Evolutionary conservation across 2,113 vertebrate genomes (phyloP).

Genomic region (Psophia crepitans): DNA sequence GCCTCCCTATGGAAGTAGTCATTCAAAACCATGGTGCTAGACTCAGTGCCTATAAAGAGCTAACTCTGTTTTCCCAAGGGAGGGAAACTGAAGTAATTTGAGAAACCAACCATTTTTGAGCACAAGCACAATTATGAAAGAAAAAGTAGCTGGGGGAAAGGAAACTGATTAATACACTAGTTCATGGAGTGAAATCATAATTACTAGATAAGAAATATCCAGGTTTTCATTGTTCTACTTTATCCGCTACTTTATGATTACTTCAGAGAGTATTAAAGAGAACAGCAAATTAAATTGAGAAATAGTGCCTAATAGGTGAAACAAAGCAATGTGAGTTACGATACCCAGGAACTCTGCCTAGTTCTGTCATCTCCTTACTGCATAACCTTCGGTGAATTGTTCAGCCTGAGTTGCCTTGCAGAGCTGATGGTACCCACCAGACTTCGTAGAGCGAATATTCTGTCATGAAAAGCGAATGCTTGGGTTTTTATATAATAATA

Average conservation of each 20-base stretch:
- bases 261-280: neutral
- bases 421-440: neutral
- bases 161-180: slow-evolving; percentile 39
- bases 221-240: slow-evolving; percentile 38
- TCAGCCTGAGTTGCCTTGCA: neutral
- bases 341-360: neutral
- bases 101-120: neutral
- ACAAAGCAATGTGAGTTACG: neutral
- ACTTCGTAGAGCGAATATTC: neutral
- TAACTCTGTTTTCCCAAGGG: neutral
- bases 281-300: slow-evolving; percentile 29
- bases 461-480: neutral
- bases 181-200: slow-evolving; percentile 28
- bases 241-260: slow-evolving; percentile 46
- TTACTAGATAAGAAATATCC: slow-evolving; percentile 50
- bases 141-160: slow-evolving; percentile 22
- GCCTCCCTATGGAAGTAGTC: neutral
- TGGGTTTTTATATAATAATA: neutral
- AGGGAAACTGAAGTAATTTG: slow-evolving; percentile 34
- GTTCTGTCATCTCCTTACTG: neutral
- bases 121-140: slow-evolving; percentile 20
- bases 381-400: neutral
- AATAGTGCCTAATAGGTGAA: neutral
- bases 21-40: neutral
- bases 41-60: slow-evolving; percentile 12